Conservation (phyloP, 30 jellyfish, hydroid and myxozoan species). For the Clytia hemisphaerica region DNA sequence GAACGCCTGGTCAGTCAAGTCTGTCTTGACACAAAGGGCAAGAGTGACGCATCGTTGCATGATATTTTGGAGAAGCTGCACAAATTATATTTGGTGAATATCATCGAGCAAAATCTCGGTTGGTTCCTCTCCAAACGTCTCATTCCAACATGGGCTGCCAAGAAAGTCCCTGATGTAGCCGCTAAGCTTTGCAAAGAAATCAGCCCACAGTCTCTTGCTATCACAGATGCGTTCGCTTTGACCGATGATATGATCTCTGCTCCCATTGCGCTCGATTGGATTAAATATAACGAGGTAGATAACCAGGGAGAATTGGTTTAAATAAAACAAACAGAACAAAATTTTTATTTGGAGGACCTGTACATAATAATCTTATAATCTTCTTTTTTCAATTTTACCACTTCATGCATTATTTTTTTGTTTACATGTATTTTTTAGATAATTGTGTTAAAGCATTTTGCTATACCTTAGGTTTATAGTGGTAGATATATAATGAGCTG, state of each 20-base stretch:
- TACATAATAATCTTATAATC: no score
- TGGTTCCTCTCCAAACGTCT: constrained; percentile 74
- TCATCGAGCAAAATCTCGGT: constrained; percentile 72
- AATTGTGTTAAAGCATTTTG: no score
- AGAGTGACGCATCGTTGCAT: constrained; percentile 62
- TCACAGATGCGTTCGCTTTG: constrained; percentile 75
- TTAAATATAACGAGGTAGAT: constrained; percentile 69
- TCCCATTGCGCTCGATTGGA: constrained; percentile 89
- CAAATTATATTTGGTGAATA: constrained; percentile 54
- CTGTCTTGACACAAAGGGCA: constrained; percentile 45
- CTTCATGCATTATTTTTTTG: no score
- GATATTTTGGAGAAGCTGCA: constrained; percentile 45
- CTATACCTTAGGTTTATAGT: no score
- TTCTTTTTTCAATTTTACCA: no score
- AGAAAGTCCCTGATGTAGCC: constrained; percentile 49
- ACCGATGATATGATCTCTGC: constrained; percentile 91
- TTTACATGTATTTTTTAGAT: no score
- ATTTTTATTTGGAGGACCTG: no score
- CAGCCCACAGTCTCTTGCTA: constrained; percentile 72
- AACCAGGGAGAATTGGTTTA: constrained; percentile 87
- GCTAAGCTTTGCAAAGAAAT: constrained; percentile 59
- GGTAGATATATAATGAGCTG: no score
- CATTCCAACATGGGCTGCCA: constrained; percentile 35
- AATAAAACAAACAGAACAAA: no score
- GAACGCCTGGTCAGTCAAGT: constrained; percentile 75